phyloP scores from a whole-genome alignment of 2,888 invertebrate genomes.

The Sinodicranocentrus sp. region DNA sequence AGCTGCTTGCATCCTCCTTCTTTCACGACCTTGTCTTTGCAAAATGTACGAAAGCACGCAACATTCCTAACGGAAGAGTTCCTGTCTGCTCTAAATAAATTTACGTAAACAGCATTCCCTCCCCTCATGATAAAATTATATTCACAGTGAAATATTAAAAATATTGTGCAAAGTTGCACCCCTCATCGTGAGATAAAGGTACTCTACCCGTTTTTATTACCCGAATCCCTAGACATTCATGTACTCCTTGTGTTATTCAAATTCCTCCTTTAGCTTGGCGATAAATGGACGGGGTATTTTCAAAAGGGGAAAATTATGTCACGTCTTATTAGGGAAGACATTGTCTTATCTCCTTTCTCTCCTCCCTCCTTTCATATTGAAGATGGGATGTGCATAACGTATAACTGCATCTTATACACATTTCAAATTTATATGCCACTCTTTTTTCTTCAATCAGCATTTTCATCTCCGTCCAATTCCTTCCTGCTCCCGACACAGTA shows the following conservation, averaged over 20 bases:
- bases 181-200: too few species aligned
- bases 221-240: too few species aligned
- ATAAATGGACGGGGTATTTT: background rate
- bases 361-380: background rate
- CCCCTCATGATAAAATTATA: too few species aligned
- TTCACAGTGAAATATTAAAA: too few species aligned
- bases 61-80: conserved; percentile 66
- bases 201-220: too few species aligned
- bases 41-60: conserved; percentile 2
- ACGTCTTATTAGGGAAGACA: conserved; percentile 51
- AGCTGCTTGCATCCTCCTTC: conserved; percentile 31
- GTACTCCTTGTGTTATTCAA: too few species aligned
- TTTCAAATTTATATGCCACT: background rate
- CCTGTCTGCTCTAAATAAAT: conserved; percentile 47
- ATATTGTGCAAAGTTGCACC: too few species aligned
- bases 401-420: background rate
- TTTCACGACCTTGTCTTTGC: conserved; percentile 63
- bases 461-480: background rate
- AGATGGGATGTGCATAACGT: background rate
- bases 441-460: background rate
- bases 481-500: background rate
- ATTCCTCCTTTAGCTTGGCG: too few species aligned
- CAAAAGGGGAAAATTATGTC: conserved; percentile 47
- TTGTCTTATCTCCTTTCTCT: conserved; percentile 40
- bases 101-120: too few species aligned